Percentiles rank a stretch among this genome's conserved stretches.
Conservation (phyloP, 92 coral and sea anemone species). For the Porites evermanni region DNA sequence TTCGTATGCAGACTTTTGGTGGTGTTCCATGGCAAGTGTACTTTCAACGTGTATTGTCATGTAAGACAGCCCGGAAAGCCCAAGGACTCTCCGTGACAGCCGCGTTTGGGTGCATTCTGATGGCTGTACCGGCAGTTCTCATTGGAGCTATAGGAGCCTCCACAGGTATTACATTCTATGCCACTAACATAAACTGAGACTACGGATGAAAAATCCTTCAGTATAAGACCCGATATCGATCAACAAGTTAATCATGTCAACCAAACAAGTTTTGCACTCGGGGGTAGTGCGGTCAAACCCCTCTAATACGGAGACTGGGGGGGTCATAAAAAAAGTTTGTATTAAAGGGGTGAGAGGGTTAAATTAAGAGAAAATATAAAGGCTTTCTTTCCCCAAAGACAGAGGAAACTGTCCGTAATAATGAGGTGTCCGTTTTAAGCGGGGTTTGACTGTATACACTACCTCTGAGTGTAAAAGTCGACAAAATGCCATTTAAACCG, state of each 20-base stretch:
- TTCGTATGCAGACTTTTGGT: conserved; percentile 80
- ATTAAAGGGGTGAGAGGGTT: too few relatives aligned
- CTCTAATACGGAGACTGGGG: too few relatives aligned
- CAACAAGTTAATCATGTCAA: neutral
- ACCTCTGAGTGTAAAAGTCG: too few relatives aligned
- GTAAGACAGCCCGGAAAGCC: conserved; percentile 81
- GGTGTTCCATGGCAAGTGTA: conserved; percentile 99
- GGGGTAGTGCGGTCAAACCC: too few relatives aligned
- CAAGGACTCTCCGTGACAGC: conserved; percentile 83
- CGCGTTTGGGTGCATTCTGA: conserved; percentile 84
- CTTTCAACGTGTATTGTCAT: conserved; percentile 93
- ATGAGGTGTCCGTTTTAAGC: too few relatives aligned
- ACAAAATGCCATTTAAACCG: too few relatives aligned
- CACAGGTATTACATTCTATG: conserved; percentile 65
- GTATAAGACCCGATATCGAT: neutral
- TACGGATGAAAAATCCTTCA: neutral
- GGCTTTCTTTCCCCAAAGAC: too few relatives aligned
- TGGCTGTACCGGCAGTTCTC: conserved; percentile 92
- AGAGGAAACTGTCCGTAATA: too few relatives aligned
- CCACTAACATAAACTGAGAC: neutral
- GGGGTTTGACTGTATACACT: too few relatives aligned
- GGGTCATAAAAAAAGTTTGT: too few relatives aligned
- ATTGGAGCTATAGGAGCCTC: conserved; percentile 95
- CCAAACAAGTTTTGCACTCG: too few relatives aligned
- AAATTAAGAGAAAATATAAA: too few relatives aligned